A percentile compares a stretch with the other conserved stretches of the same genome.
phyloP scores from a whole-genome alignment of 2,113 vertebrate species.

The Mesembrinibis cayennensis region DNA sequence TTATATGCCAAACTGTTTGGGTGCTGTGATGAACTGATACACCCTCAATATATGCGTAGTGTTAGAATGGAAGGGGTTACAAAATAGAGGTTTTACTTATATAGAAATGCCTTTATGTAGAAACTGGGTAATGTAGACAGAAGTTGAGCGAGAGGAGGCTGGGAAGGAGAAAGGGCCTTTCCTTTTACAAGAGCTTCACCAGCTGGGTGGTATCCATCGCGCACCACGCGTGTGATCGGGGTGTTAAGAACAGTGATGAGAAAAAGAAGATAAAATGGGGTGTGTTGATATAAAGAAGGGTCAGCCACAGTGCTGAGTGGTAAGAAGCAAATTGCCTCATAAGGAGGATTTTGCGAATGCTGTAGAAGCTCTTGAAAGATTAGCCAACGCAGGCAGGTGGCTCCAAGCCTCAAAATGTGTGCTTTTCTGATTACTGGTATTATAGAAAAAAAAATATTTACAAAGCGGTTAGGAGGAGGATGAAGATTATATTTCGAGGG shows the following conservation, averaged over 20 bases:
- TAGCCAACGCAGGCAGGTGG: slow-evolving; percentile 7
- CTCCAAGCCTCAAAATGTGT: slow-evolving; percentile 23
- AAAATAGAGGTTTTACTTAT: not conserved
- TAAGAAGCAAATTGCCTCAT: not conserved
- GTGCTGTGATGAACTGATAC: not conserved
- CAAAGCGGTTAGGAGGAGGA: not conserved
- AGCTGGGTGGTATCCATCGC: not conserved
- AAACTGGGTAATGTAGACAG: not conserved
- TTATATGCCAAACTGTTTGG: not conserved
- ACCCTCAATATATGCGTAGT: not conserved
- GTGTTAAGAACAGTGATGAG: not conserved
- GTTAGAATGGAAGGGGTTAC: not conserved
- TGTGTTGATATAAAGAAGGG: not conserved
- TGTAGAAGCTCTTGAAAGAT: not conserved
- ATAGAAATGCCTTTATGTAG: not conserved
- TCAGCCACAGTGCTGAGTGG: not conserved
- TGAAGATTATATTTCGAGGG: not conserved
- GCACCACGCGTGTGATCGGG: rapidly evolving
- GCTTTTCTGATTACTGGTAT: slow-evolving; percentile 33
- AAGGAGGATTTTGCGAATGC: not conserved
- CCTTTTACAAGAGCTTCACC: not conserved
- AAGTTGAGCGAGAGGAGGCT: not conserved
- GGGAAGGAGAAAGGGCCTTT: not conserved
- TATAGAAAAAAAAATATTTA: not conserved
- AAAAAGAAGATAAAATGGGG: not conserved